Conservation (phyloP, 1,140 invertebrate genomes). For the Cephus cinctus region DNA sequence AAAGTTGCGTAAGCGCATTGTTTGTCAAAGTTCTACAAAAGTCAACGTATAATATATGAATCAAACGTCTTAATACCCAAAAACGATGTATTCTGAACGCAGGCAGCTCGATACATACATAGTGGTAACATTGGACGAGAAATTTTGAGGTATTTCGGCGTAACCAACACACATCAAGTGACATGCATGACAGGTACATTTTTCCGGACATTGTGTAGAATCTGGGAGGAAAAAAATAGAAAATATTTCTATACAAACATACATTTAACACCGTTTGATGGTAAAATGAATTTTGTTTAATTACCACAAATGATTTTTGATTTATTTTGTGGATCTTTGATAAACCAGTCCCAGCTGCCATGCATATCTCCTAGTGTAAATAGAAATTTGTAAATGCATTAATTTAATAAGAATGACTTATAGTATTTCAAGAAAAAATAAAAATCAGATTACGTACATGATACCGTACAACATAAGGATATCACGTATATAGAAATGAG, state of each 20-base stretch:
- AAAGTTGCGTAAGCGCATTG: constrained; percentile 27
- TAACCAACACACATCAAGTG: constrained; percentile 29
- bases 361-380: constrained; percentile 39
- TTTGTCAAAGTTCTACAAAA: constrained; percentile 34
- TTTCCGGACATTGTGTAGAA: constrained; percentile 13
- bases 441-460: no score
- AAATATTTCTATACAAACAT: constrained; percentile 1
- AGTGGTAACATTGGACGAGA: constrained; percentile 27
- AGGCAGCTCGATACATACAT: constrained; percentile 34
- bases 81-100: no score
- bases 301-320: constrained; percentile 16
- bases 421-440: no score
- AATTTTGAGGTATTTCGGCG: constrained; percentile 29
- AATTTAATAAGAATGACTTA: no score
- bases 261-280: constrained; percentile 11
- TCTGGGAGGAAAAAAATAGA: constrained; percentile 18
- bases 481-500: no score
- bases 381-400: no score
- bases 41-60: background rate
- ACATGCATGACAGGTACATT: constrained; percentile 33
- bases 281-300: background rate
- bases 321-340: constrained; percentile 11
- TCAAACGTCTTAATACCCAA: no score
- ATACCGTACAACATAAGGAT: no score
- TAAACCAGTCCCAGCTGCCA: constrained; percentile 26